Base-by-base conservation (phyloP, 1,140 invertebrate species). In the Drosophila eugracilis region DNA sequence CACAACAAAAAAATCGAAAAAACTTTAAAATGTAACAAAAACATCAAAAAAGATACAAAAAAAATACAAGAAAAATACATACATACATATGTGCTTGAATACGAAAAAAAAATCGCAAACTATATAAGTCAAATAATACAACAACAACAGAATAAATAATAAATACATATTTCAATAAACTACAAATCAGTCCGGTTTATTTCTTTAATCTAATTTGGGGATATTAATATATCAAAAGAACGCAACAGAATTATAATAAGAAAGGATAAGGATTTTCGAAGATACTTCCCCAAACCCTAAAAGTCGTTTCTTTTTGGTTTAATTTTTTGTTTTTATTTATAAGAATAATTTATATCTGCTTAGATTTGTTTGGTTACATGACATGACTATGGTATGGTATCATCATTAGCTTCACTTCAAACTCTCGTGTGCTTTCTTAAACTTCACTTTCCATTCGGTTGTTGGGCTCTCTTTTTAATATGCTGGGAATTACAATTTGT, bases 291-390 rank as follows among this genome's bases (percentile, higher is more conserved):
- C 2, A 15, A 3, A 5, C 12, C 6, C 36, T 15, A 19, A 9
- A 9, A 17, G 4, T 17, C 3, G 1, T 4, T 39, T 2, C 1
- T 0, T 42, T 24, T 49, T 47, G 12, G 22, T 22, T 22, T 42
- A 19, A 15, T 28, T 14, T 72, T 47, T 54, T 47, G 41, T 54
- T 83, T 90, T 90, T 90, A 90, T 88, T 85, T 90, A 90, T 90
- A 90, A 90, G 88, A 90, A 90, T 90, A 90, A 90, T 90, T 86
- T 88, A 90, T 84, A 88, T 90, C 88, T 90, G 78, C 79, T 90
- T 90, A 90, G 74, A 75, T 71, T 88, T 75, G 75, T 42, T 63
- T 57, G 78, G 45, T 89, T 89, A 86, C 69, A 89, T 89, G 86
- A 85, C 81, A 73, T 90, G 86, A 78, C 86, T 90, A 81, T 85